These are phyloP conservation scores for Syngnathus scovelli DNA, from an alignment of 2,113 vertebrate species.

Conservation along the genomic window DNA sequence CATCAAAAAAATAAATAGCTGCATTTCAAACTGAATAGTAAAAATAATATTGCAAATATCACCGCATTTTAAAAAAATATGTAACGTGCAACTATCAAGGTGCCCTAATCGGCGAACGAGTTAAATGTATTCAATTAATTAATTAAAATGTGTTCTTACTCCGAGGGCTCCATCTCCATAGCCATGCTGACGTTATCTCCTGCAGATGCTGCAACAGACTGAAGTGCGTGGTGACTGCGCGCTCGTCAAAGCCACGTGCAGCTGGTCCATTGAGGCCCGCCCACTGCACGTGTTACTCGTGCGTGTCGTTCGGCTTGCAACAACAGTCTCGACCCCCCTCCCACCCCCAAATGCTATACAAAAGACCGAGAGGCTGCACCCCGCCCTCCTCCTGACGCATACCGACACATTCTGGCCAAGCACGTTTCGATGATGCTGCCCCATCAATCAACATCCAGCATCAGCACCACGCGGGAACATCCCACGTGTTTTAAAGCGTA, in stretches of 20 bases:
- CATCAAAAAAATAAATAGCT: not conserved
- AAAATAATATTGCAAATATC: too few relatives aligned
- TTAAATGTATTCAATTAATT: not conserved
- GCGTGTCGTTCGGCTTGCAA: constrained; percentile 24
- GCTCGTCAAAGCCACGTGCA: constrained; percentile 67
- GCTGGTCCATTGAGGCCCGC: constrained; percentile 47
- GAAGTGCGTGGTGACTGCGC: not conserved
- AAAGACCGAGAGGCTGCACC: not conserved
- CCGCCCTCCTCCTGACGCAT: constrained; percentile 22
- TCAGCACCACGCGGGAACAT: constrained; percentile 39
- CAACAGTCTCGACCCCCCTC: constrained; percentile 7
- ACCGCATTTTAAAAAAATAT: not conserved
- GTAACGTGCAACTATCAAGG: not conserved
- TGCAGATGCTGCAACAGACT: constrained; percentile 43
- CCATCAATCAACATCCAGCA: constrained; percentile 25
- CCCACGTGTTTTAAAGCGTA: constrained; percentile 43
- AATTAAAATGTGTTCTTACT: constrained; percentile 58
- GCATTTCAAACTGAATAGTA: not conserved
- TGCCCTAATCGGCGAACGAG: not conserved
- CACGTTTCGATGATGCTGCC: constrained; percentile 39
- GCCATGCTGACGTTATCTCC: constrained; percentile 62
- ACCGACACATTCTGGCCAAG: constrained; percentile 6
- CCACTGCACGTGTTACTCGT: constrained; percentile 66
- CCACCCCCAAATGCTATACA: constrained; percentile 5
- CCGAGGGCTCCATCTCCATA: constrained; percentile 70